These are phyloP conservation scores for Aramus guarauna DNA, from an alignment of 2,113 vertebrate species.

Conservation along the genomic window DNA sequence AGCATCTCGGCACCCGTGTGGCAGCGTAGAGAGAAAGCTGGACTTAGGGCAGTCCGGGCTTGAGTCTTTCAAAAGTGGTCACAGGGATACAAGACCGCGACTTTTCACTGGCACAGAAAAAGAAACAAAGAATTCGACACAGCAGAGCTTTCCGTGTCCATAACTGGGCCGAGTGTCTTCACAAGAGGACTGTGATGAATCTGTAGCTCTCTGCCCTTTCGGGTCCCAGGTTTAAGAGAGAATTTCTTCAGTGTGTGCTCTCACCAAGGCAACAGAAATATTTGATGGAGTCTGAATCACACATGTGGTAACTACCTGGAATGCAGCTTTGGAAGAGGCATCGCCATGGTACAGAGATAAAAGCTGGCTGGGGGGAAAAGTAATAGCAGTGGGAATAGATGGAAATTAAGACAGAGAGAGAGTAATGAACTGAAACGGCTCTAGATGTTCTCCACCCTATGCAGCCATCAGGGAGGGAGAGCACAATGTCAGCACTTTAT, in stretches of 20 bases:
- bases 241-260: not conserved
- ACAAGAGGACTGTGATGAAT: not conserved
- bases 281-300: not conserved
- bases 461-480: not conserved
- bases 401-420: not conserved
- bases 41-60: not conserved
- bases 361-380: not conserved
- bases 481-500: not conserved
- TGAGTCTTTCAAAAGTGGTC: not conserved
- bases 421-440: not conserved
- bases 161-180: not conserved
- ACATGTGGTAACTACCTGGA: not conserved
- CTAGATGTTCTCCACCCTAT: not conserved
- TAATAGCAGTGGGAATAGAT: not conserved
- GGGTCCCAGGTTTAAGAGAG: not conserved
- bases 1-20: not conserved
- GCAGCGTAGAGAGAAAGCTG: not conserved
- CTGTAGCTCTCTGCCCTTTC: not conserved
- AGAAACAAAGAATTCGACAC: not conserved
- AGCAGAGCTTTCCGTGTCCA: not conserved
- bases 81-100: not conserved
- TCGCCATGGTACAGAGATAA: not conserved
- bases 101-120: not conserved
- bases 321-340: not conserved
- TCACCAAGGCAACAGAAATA: constrained; percentile 5